phyloP scores from a whole-genome alignment of 2,113 vertebrate genomes.

The Oncorhynchus gorbuscha region DNA sequence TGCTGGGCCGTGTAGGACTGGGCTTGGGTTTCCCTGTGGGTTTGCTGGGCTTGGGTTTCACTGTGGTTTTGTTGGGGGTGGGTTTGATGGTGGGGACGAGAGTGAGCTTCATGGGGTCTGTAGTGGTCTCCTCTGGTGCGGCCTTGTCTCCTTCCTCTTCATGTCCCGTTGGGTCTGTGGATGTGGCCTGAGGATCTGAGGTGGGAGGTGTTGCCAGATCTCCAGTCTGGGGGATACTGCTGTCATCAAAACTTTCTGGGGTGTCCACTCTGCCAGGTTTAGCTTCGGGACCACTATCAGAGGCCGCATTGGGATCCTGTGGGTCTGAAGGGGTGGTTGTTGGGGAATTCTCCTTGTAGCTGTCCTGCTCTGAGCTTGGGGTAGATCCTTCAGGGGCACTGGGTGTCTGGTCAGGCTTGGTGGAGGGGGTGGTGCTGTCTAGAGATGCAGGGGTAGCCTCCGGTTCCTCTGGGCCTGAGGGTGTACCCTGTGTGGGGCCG shows the following conservation, averaged over 20 bases:
- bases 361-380: not conserved
- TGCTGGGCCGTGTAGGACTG: constrained; percentile 43
- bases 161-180: not conserved
- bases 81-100: constrained; percentile 6
- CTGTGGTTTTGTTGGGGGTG: constrained; percentile 4
- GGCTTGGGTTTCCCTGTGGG: constrained; percentile 35
- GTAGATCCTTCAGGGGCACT: not conserved
- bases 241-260: not conserved
- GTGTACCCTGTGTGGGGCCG: not conserved
- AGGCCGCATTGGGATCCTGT: constrained; percentile 5
- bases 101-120: not conserved
- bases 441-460: constrained; percentile 1
- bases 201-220: not conserved
- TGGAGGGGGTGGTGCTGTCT: not conserved
- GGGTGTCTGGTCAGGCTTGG: not conserved
- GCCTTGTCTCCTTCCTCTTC: not conserved
- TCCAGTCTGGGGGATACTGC: not conserved
- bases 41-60: constrained; percentile 2
- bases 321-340: not conserved
- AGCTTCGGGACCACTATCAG: not conserved
- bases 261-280: not conserved
- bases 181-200: not conserved
- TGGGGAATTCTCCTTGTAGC: not conserved
- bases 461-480: constrained; percentile 15
- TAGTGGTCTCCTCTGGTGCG: constrained; percentile 2